A percentile compares a stretch with the other conserved stretches of the same genome.
Conservation (phyloP, 1,140 invertebrate genomes). For the Sinonovacula constricta region DNA sequence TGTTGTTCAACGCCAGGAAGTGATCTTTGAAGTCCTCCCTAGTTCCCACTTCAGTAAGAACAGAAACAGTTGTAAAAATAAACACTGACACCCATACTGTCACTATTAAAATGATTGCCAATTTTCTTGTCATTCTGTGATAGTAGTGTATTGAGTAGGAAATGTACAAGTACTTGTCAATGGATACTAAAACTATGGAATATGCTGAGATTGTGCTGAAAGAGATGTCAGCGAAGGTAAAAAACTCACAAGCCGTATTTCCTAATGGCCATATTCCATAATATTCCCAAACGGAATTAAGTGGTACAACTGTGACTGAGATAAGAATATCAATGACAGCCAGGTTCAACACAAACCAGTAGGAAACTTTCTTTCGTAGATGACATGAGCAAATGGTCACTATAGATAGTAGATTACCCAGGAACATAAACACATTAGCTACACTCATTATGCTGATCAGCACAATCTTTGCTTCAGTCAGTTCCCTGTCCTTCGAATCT, state of each 20-base stretch:
- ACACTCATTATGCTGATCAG: constrained; percentile 48
- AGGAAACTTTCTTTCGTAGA: constrained; percentile 53
- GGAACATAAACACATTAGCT: constrained; percentile 54
- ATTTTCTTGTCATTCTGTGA: constrained; percentile 40
- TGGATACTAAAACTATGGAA: constrained; percentile 55
- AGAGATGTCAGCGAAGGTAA: constrained; percentile 54
- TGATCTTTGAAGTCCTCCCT: constrained; percentile 33
- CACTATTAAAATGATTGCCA: constrained; percentile 34
- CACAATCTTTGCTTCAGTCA: constrained; percentile 41
- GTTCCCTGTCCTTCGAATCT: constrained; percentile 29
- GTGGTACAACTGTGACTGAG: constrained; percentile 54
- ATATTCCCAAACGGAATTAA: constrained; percentile 60
- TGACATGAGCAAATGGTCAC: constrained; percentile 46
- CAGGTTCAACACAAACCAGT: constrained; percentile 61
- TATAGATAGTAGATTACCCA: constrained; percentile 58
- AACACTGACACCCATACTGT: constrained; percentile 53
- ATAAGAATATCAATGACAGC: constrained; percentile 58
- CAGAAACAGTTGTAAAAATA: constrained; percentile 48
- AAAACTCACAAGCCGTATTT: constrained; percentile 50
- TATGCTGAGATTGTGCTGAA: constrained; percentile 60
- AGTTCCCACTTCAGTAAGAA: constrained; percentile 33
- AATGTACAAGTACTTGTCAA: constrained; percentile 63
- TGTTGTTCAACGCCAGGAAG: constrained; percentile 37
- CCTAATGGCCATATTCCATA: constrained; percentile 58
- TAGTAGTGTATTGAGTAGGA: constrained; percentile 58